Evolutionary conservation across 2,113 vertebrate genomes (phyloP), one percentile per base, ranked within the genome.

Genomic region (Heterotis niloticus): DNA sequence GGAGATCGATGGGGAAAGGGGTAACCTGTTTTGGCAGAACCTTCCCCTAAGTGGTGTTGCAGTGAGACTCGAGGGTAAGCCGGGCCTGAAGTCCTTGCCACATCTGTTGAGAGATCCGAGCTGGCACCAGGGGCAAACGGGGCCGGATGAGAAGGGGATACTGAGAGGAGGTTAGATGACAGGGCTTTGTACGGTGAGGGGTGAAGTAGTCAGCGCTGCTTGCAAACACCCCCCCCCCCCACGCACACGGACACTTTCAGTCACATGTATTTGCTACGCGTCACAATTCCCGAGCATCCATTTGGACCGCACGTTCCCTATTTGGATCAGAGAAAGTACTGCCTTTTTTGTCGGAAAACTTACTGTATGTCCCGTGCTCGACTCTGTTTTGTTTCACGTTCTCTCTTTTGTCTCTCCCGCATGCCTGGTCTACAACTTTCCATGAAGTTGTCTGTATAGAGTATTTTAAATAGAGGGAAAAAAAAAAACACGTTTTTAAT

Each of bases 41-140:
- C 81, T 84, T 90, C 86, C 88, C 85, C 87, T 87, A 80, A 89
- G 84, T 81, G 85, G 82, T 83, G 74, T 82, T 86, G 28, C 75
- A 0, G 23, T 5, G 23, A 51, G 18, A 79, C 78, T 44, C 59
- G n/a, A 12, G 10, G 66, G 18, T 64, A 29, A 65, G 34, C 17
- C 29, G 59, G 34, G 57, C 73, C 5, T 29, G 64, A 28, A 29
- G 24, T n/a, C 56, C 26, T 1, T 28, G 68, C 65, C 29, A 2
- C 18, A 51, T 29, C 28, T 56, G 29, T 56, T 12, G 52, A 51
- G 57, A 75, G 73, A 75, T 75, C 18, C 59, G 57, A 20, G 26
- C 54, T 28, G 28, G 77, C 52, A 60, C 60, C 77, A 56, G 14
- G 20, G 51, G 62, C 34, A 57, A n/a, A 56, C 29, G 59, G 67